Percentiles rank a stretch among this genome's conserved stretches.
These are phyloP conservation scores for Drosophila simulans DNA, from an alignment of 1,140 invertebrate species.

Conservation along the genomic window DNA sequence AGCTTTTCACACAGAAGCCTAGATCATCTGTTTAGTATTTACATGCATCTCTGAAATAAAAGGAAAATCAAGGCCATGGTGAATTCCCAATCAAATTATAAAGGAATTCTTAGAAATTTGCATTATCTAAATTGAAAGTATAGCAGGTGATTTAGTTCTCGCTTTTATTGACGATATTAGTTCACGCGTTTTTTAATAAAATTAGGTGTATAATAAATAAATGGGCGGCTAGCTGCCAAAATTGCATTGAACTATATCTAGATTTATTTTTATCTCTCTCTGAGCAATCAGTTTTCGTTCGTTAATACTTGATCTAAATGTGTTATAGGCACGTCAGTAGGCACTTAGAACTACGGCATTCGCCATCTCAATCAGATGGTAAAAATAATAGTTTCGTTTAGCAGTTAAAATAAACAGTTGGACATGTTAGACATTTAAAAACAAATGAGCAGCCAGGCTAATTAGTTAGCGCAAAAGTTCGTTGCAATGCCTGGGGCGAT, in stretches of 20 bases:
- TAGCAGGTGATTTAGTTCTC: background rate
- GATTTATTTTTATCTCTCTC: constrained; percentile 22
- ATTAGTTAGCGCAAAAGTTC: constrained; percentile 4
- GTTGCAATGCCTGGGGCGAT: constrained; percentile 59
- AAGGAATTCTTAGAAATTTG: background rate
- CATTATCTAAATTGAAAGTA: background rate
- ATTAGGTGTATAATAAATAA: constrained; percentile 71
- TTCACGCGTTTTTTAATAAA: constrained; percentile 26
- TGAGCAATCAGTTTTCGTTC: constrained; percentile 35
- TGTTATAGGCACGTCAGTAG: constrained; percentile 40
- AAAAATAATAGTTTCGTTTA: constrained; percentile 28
- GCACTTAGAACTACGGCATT: constrained; percentile 46
- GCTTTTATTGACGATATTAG: constrained; percentile 58
- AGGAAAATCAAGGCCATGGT: background rate
- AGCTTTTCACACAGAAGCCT: background rate
- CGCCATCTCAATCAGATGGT: constrained; percentile 1
- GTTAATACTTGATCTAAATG: constrained; percentile 57
- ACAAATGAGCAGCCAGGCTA: constrained; percentile 16
- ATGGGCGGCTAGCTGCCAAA: constrained; percentile 60
- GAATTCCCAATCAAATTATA: background rate
- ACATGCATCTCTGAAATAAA: background rate
- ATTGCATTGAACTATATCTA: constrained; percentile 72
- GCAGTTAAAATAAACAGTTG: constrained; percentile 29
- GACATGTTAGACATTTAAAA: constrained; percentile 58
- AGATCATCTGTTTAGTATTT: background rate